Percentiles rank a stretch among this genome's conserved stretches.
These are phyloP conservation scores for Trachelus tabidus DNA, from an alignment of 2,888 invertebrate genomes.

Conservation along the genomic window DNA sequence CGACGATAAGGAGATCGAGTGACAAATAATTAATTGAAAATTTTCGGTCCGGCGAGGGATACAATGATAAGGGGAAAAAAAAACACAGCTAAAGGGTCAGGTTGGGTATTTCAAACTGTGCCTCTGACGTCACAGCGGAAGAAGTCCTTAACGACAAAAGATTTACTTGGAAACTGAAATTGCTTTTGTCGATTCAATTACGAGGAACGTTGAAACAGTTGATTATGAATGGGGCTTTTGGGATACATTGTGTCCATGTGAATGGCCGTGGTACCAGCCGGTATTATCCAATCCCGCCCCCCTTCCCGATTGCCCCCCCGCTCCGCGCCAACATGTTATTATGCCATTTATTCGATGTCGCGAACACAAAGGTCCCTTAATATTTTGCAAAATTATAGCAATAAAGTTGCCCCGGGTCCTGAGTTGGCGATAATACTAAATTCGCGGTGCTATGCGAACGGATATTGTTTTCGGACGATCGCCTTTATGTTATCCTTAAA, in stretches of 20 bases:
- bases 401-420: background rate
- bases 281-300: background rate
- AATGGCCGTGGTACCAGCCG: background rate
- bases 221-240: background rate
- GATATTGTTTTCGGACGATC: constrained; percentile 14
- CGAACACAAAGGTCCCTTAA: constrained; percentile 6
- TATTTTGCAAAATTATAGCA: constrained; percentile 16
- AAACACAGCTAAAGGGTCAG: background rate
- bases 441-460: constrained; percentile 5
- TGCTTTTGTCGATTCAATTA: background rate
- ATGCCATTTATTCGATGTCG: constrained; percentile 15
- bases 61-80: no score
- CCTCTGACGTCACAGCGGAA: background rate
- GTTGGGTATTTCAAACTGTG: background rate
- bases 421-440: constrained; percentile 8
- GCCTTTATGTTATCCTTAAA: background rate
- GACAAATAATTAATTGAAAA: background rate
- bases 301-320: background rate
- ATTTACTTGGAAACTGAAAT: background rate
- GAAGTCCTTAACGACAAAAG: background rate
- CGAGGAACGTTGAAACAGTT: background rate
- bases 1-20: background rate
- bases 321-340: background rate
- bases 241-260: background rate
- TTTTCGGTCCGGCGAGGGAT: background rate